Evolutionary conservation across 2,888 invertebrate species (phyloP), one percentile per base, ranked within the genome.

Genomic region (Drosophila kanekoi): DNA sequence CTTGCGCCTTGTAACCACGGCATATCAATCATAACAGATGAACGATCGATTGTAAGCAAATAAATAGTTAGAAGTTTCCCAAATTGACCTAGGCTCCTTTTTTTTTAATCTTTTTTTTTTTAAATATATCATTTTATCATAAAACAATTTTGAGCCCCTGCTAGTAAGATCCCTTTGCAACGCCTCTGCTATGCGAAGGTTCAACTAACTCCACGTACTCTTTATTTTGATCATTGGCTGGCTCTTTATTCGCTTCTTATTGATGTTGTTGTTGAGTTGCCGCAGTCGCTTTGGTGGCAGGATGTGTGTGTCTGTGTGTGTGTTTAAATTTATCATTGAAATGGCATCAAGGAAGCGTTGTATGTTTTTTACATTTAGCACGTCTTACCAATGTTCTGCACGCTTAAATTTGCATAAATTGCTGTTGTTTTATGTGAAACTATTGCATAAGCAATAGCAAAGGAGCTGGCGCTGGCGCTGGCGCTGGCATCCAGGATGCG

Each of bases 361-460:
- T 58, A 32, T 64, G 40, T 49, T 41, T 60, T 58, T 64, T 58
- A 63, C 72, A 67, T 70, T 87, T 58, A 66, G 80, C 84, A 72
- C 74, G 78, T 84, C 64, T 85, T 68, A 58, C 35, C 79, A 61
- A 68, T 74, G 80, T 66, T 60, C 52, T 48, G 53, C 69, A 44
- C 73, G 86, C 77, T 83, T 68, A 74, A 77, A 84, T 84, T 83
- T 87, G 73, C 83, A 83, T 83, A 87, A 74, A 81, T 73, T 77
- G 83, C 54, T 74, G 10, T 38, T 66, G 68, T 72, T 75, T 52
- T 23, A 53, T 52, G 64, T 44, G 45, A 67, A 78, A 79, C 75
- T 84, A 81, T 73, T 78, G 72, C 75, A 81, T 67, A 76, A 79
- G 62, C 41, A n/a, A 32, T 18, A 14, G 33, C 40, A 16, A 28